Percentiles rank a stretch among this genome's conserved stretches.
These are phyloP conservation scores for Zingel zingel DNA, from an alignment of 2,113 vertebrate species.

Conservation along the genomic window DNA sequence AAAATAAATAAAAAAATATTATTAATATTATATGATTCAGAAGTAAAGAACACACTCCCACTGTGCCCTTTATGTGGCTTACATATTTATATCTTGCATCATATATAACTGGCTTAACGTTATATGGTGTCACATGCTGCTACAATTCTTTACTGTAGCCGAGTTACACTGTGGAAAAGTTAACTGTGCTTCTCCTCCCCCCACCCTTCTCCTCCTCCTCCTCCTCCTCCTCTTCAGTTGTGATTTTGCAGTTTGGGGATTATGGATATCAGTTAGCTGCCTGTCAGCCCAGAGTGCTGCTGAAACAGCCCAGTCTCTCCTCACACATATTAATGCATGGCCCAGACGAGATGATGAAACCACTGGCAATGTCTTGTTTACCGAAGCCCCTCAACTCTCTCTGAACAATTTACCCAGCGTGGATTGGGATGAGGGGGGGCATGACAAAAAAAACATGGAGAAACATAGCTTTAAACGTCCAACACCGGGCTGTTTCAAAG, in stretches of 20 bases:
- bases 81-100: neutral
- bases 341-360: slow-evolving; percentile 73
- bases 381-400: slow-evolving; percentile 49
- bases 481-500: slow-evolving; percentile 23
- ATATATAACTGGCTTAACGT: neutral
- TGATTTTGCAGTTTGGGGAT: slow-evolving; percentile 36
- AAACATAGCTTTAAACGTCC: slow-evolving; percentile 2
- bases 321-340: slow-evolving; percentile 28
- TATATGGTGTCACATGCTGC: neutral
- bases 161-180: neutral
- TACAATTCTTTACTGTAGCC: neutral
- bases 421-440: no score
- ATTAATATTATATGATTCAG: no score
- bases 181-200: neutral
- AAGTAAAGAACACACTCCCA: neutral
- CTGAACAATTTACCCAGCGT: slow-evolving; percentile 46
- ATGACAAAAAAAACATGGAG: neutral
- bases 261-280: slow-evolving; percentile 40
- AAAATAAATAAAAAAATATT: no score
- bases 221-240: neutral
- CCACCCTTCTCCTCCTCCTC: neutral
- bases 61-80: neutral
- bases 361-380: slow-evolving; percentile 69
- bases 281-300: slow-evolving; percentile 30
- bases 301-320: slow-evolving; percentile 29